phyloP scores from a whole-genome alignment of 2,113 vertebrate genomes.

The Panurus biarmicus region DNA sequence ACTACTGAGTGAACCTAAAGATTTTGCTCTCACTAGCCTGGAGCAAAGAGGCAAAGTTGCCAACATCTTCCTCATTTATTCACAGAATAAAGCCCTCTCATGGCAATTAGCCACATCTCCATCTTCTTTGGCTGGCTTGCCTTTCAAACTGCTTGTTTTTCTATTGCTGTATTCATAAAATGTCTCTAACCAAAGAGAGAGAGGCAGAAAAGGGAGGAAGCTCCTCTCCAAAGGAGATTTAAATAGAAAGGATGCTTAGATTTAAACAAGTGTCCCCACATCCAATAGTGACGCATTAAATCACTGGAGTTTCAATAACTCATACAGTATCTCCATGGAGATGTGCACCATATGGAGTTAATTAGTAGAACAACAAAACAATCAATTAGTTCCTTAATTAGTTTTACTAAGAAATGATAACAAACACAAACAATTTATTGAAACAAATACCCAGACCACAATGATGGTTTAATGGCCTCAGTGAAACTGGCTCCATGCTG shows the following conservation, averaged over 20 bases:
- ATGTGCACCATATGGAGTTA: slow-evolving; percentile 81
- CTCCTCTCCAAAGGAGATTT: slow-evolving; percentile 6
- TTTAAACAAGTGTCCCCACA: slow-evolving; percentile 63
- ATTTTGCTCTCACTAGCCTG: neutral
- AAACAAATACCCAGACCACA: slow-evolving; percentile 64
- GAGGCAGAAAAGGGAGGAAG: neutral
- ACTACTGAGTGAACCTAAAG: neutral
- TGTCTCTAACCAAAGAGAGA: neutral
- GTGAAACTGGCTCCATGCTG: slow-evolving; percentile 50
- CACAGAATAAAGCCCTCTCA: neutral
- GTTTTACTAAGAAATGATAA: slow-evolving; percentile 80
- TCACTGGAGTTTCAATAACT: slow-evolving; percentile 74
- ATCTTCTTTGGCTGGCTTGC: neutral
- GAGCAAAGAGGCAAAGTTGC: neutral
- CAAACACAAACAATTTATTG: slow-evolving; percentile 77
- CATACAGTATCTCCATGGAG: slow-evolving; percentile 77
- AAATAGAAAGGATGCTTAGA: slow-evolving; percentile 50
- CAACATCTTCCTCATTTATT: neutral
- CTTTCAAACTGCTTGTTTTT: neutral
- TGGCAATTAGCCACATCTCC: neutral
- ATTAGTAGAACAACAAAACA: slow-evolving; percentile 81
- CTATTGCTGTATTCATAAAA: neutral
- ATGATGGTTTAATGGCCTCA: slow-evolving; percentile 66
- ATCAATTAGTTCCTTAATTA: slow-evolving; percentile 83
- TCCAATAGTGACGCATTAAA: slow-evolving; percentile 53